Evolutionary conservation across 2,888 invertebrate species (phyloP).

Genomic region (Rugalucina vietnamica): DNA sequence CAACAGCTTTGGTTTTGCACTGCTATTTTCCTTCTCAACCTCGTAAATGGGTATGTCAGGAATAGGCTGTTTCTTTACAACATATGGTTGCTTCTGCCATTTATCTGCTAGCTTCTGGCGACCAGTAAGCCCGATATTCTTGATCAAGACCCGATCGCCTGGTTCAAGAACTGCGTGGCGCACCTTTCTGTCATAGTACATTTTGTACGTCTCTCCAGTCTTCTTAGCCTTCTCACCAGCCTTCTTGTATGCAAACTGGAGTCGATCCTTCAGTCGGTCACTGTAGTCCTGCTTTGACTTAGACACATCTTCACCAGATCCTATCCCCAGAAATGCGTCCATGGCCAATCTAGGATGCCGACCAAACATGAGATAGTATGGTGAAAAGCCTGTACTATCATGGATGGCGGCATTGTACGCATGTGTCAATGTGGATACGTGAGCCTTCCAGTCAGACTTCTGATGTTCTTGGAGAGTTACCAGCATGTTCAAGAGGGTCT

Average conservation of each 20-base stretch:
- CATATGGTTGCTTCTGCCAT: background rate
- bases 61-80: background rate
- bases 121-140: background rate
- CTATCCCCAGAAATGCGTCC: background rate
- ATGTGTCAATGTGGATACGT: constrained; percentile 18
- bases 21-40: background rate
- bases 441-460: constrained; percentile 37
- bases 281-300: background rate
- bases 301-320: background rate
- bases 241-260: background rate
- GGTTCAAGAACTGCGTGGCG: background rate
- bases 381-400: constrained; percentile 37
- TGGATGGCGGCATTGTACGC: constrained; percentile 41
- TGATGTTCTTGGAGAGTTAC: constrained; percentile 19
- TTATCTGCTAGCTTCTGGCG: background rate
- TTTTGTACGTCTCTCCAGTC: background rate
- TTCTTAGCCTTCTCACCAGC: background rate
- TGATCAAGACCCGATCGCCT: background rate
- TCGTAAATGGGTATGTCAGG: background rate
- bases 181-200: background rate
- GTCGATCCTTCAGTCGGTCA: background rate
- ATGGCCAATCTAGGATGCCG: constrained; percentile 39
- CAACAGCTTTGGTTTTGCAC: background rate
- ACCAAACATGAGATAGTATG: constrained; percentile 48
- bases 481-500: constrained; percentile 34